These are phyloP conservation scores for Megalops cyprinoides DNA, from an alignment of 2,797 vertebrate species.

Conservation along the genomic window DNA sequence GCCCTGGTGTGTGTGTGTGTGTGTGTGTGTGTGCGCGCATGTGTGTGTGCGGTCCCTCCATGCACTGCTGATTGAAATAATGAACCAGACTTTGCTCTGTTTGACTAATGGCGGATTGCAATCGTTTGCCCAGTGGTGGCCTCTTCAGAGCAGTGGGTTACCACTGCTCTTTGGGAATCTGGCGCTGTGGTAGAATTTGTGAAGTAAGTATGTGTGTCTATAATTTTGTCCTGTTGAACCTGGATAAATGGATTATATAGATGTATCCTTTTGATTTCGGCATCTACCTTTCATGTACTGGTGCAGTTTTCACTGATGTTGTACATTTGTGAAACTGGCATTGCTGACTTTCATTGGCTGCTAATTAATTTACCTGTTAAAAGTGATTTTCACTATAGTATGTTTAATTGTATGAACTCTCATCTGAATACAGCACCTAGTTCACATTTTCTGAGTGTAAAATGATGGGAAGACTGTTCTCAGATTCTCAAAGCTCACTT, in stretches of 20 bases:
- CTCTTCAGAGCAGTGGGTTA: conserved; percentile 21
- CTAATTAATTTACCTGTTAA: too few species aligned
- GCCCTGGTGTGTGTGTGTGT: neutral
- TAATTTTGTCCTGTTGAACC: neutral
- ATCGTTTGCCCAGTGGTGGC: conserved; percentile 27
- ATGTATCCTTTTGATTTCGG: neutral
- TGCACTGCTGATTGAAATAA: conserved; percentile 30
- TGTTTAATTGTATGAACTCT: too few species aligned
- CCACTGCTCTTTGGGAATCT: conserved; percentile 23
- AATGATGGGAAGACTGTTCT: too few species aligned
- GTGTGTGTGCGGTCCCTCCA: neutral
- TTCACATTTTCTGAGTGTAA: too few species aligned
- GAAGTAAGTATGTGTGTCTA: neutral
- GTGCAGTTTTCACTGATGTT: too few species aligned
- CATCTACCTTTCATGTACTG: too few species aligned
- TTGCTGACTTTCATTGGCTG: too few species aligned
- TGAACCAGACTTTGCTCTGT: conserved; percentile 27
- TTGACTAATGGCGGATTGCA: conserved; percentile 28
- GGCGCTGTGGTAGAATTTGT: conserved; percentile 6
- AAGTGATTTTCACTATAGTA: too few species aligned
- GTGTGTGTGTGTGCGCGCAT: neutral
- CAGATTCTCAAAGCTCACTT: too few species aligned
- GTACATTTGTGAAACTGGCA: too few species aligned
- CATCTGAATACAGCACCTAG: too few species aligned
- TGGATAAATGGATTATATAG: neutral